phyloP scores from a whole-genome alignment of 2,797 vertebrate genomes.

The Sebastes flavidus region DNA sequence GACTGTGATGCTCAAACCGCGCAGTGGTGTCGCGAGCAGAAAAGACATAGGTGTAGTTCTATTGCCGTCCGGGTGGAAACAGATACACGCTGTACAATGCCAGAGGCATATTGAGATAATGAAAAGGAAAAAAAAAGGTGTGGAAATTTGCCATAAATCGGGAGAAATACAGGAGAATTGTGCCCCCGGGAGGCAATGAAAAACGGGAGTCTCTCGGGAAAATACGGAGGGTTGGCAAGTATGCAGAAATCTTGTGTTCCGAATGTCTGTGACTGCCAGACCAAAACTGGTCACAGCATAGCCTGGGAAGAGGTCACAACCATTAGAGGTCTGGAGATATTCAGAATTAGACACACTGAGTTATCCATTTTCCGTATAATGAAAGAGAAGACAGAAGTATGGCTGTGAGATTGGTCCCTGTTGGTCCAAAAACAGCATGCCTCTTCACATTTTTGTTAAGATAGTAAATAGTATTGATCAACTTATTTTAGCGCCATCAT shows the following conservation, averaged over 20 bases:
- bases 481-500: not conserved
- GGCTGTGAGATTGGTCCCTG: not conserved
- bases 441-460: not conserved
- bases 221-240: too few species aligned
- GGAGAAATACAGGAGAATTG: too few species aligned
- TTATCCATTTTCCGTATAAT: not conserved
- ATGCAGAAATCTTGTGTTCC: not conserved
- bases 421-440: not conserved
- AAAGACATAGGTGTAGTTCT: too few species aligned
- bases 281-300: not conserved
- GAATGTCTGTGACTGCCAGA: not conserved
- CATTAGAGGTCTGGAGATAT: not conserved
- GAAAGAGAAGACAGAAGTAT: not conserved
- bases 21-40: too few species aligned
- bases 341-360: not conserved
- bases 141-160: too few species aligned
- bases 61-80: too few species aligned
- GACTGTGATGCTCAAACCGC: too few species aligned
- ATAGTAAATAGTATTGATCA: not conserved
- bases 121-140: too few species aligned
- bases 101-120: too few species aligned
- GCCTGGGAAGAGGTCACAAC: not conserved
- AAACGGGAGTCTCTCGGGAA: too few species aligned
- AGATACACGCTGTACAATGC: too few species aligned
- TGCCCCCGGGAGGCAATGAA: too few species aligned